These are phyloP conservation scores for Oreonectes daqikongensis DNA, from an alignment of 2,797 vertebrate genomes.

Conservation along the genomic window DNA sequence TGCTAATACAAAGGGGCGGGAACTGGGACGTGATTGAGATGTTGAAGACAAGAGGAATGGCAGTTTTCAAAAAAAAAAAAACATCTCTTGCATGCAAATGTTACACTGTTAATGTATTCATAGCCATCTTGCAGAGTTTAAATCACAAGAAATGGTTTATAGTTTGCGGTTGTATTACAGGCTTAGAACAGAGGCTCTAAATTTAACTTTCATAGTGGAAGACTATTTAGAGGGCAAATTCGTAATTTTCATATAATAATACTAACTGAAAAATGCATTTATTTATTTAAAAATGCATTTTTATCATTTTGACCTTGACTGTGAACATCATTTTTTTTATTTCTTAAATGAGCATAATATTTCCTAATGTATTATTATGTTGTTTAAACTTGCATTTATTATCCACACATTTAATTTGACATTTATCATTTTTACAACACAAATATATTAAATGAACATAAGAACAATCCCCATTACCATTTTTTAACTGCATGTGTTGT, in stretches of 20 bases:
- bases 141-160: slow-evolving; percentile 49
- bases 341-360: not conserved
- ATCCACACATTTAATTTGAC: not conserved
- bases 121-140: slow-evolving; percentile 57
- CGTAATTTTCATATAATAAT: too few species aligned
- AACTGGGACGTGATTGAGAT: slow-evolving; percentile 90
- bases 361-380: too few species aligned
- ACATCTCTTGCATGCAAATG: slow-evolving; percentile 85
- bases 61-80: slow-evolving; percentile 72
- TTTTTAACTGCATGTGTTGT: not conserved
- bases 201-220: too few species aligned
- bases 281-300: not conserved
- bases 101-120: slow-evolving; percentile 66
- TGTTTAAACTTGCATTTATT: not conserved
- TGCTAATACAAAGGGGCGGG: slow-evolving; percentile 89
- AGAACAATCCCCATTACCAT: too few species aligned
- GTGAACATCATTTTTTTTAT: not conserved
- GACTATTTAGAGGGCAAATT: too few species aligned
- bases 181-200: slow-evolving; percentile 4
- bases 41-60: slow-evolving; percentile 84
- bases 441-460: not conserved
- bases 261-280: too few species aligned
- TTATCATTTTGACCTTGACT: not conserved
- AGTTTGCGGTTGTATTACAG: slow-evolving; percentile 28
- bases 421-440: too few species aligned